Base-by-base conservation (phyloP, 64 coral and sea anemone species). In the Stichodactyla mertensii region DNA sequence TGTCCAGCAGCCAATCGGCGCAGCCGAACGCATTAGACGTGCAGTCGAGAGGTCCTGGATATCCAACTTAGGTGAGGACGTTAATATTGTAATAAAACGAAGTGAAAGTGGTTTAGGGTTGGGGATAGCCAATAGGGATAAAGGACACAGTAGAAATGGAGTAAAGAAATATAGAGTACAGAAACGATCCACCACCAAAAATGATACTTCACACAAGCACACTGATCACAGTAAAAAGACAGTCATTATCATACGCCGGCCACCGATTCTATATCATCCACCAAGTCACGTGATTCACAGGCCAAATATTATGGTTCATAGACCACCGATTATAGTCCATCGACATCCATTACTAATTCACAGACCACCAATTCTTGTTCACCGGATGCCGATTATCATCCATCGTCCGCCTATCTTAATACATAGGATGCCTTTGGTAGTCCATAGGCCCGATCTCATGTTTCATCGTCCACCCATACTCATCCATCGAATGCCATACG, bases 341-440 rank as follows among this genome's bases (percentile, higher is more conserved):
- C 91, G 93, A 52, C 97, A 94, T 56, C 97, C 97, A 36, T 84
- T 95, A 62, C 58, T 99, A 20, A 94, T 95, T 78, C 93, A 95
- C 88, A 90, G 97, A 45, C 97, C 97, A 15, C 93, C 93, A 53
- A 86, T 99, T 54, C 54, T 99, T 45, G 88, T 99, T 8, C 97
- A 95, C 52, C 92, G 97, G 36, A 83, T 92, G 77, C 97, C 97
- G n/a, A 99, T 99, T 22, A 92, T 99, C 86, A 99, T 99, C 70
- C 97, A 93, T 86, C 91, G 97, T 52, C 93, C 88, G 31, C 97
- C 97, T 36, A 23, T 99, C 52, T 82, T 99, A 14, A 92, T 95
- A 67, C 97, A 95, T 52, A 86, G 93, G 71, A 67, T 89, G 15
- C 97, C 97, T 19, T 89, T 99, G 54, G 92, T 99, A 18, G 91